These are phyloP conservation scores for Dryadula phaetusa DNA, from an alignment of 2,888 invertebrate species.

Conservation along the genomic window DNA sequence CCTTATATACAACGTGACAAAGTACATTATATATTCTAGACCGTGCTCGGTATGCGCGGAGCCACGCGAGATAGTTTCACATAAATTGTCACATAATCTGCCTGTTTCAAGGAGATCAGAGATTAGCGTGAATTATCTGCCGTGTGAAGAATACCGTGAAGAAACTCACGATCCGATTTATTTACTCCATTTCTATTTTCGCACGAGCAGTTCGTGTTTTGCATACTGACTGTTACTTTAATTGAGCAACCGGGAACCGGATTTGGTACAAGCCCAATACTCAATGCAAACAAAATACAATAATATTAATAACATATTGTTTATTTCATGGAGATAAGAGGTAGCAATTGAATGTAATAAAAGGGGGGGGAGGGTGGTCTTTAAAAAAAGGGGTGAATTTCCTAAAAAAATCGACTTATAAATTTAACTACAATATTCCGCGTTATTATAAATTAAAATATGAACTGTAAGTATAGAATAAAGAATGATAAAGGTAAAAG, in stretches of 20 bases:
- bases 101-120: constrained; percentile 40
- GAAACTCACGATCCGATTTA: constrained; percentile 37
- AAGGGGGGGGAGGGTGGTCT: too few relatives aligned
- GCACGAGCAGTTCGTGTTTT: constrained; percentile 34
- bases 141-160: constrained; percentile 43
- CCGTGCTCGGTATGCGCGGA: constrained; percentile 36
- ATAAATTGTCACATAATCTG: constrained; percentile 45
- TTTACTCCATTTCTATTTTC: constrained; percentile 41
- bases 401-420: too few relatives aligned
- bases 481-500: too few relatives aligned
- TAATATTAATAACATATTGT: too few relatives aligned
- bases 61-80: constrained; percentile 25
- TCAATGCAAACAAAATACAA: too few relatives aligned
- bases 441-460: too few relatives aligned
- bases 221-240: constrained; percentile 29
- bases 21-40: constrained; percentile 29
- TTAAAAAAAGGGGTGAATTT: too few relatives aligned
- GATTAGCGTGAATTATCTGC: constrained; percentile 44
- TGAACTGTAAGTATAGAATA: too few relatives aligned
- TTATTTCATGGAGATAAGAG: too few relatives aligned
- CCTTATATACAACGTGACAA: constrained; percentile 29
- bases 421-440: too few relatives aligned
- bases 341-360: too few relatives aligned
- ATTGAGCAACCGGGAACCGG: neutral
- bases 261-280: neutral